Evolutionary conservation across 2,888 invertebrate genomes (phyloP), one percentile per base, ranked within the genome.

Genomic region (Calliscelio sp.): DNA sequence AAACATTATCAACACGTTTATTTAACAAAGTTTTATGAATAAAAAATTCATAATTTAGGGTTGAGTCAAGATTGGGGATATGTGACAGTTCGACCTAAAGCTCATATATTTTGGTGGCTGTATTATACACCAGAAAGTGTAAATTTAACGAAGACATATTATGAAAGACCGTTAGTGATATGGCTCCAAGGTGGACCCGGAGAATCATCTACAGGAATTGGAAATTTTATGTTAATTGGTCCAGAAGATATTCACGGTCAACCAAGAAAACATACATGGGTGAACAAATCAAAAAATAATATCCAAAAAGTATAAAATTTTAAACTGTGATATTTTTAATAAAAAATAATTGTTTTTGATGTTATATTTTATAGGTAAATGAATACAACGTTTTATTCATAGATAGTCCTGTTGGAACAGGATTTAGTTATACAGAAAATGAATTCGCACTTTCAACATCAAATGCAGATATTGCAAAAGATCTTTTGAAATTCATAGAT

Each of bases 331-430:
- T n/a, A n/a, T n/a, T n/a, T 70, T 22, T 41, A 28, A 28, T 28
- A 28, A 28, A 28, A 28, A 28, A 28, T 28, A 6, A 28, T 6
- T n/a, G n/a, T n/a, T n/a, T n/a, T 28, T 28, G 28, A 28, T 28
- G 8, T 28, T 38, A 14, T 8, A 38, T 14, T 38, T 38, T 92
- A 8, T 91, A 96, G 96, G 94, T 96, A 0, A 95, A 95, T 68
- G 94, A 96, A 84, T 97, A 96, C 91, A 98, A 97, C 92, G 95
- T 98, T 0, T 93, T 98, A 11, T 98, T 97, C 91, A 95, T 98
- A 70, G 98, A 98, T 91, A 98, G 97, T 92, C 98, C 98, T 1
- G 98, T 98, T 1, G 98, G 98, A 10, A 95, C 96, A 7, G 98
- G 98, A 0, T 98, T 95, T 93, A 98, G 98, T 91, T 97, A 97